Evolutionary conservation across 1,140 invertebrate species (phyloP), one percentile per base, ranked within the genome.

Genomic region (Heliconius hermathena): DNA sequence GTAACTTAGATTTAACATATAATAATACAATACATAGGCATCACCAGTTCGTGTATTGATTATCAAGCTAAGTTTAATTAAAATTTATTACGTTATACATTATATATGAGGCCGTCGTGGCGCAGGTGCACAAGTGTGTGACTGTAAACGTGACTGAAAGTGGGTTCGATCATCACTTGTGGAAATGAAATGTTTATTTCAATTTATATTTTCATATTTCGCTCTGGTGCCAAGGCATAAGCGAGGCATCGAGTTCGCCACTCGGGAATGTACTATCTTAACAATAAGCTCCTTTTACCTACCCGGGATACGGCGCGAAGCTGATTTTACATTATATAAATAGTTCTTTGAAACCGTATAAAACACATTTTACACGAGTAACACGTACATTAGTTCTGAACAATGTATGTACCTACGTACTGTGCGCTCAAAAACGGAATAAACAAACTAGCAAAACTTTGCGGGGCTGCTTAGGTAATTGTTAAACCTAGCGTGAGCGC

Each of bases 401-500:
- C 81, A 83, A 82, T 84, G 82, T 86, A 85, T 74, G 80, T 85
- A 85, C 77, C 81, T 83, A 75, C 3, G 41, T 46, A 46, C 41
- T 46, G 38, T 72, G 79, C 79, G 84, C 81, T 84, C 85, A 89
- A 87, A 88, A 89, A 87, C 85, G 84, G 83, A 89, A 89, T 87
- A 92, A 89, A 91, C 88, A 89, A 89, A 90, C 86, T 88, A 74
- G 66, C 80, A 77, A 83, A 91, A 91, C 87, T 91, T 91, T 88
- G 81, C 81, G 82, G 74, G 71, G 83, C 84, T 93, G 92, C 93
- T 94, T 93, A 93, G 91, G 90, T 92, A 93, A 94, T 94, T 93
- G 93, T 93, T 93, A 91, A 92, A 91, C 90, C 87, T 90, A 90
- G 82, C 91, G 88, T 90, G 89, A 88, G 86, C 90, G 91, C 90